Evolutionary conservation across 2,797 vertebrate genomes (phyloP), one percentile per base, ranked within the genome.

Genomic region (Darevskia nairensis): DNA sequence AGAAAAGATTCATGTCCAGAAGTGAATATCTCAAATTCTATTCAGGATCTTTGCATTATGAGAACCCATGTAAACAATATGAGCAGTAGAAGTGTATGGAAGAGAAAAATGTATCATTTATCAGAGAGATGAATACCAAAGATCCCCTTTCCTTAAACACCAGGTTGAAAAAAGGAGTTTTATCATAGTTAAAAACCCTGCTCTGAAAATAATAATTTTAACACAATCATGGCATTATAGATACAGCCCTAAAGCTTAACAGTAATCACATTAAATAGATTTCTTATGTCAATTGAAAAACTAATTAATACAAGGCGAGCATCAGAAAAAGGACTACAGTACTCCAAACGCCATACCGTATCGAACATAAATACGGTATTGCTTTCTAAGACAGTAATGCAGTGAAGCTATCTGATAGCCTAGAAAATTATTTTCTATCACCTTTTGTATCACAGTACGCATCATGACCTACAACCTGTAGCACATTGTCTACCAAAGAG

Each of bases 261-360:
- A 88, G 21, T 29, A 89, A 92, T 84, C 50, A 6, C 89, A 91
- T 82, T 61, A 59, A 69, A 19, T 88, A 1, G 29, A 5, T 82
- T 90, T n/a, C 8, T 74, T 80, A 29, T 59, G 50, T n/a, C 4
- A 27, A 41, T 1, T 87, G 35, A n/a, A 23, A 41, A 80, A 59
- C 68, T 72, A 35, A 89, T 92, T 50, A 25, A 76, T 15, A 13
- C 25, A 66, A 74, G 1, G 44, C 44, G 32, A 3, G 79, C 75
- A 10, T 13, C 84, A 83, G 55, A 15, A 76, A 76, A 23, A 19
- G 29, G 19, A 76, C 17, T 8, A 75, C n/a, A n/a, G n/a, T n/a
- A n/a, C 29, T 61, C 25, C 41, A 46, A 68, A 82, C 44, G 29
- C 68, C 64, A 68, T 72, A 82, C 41, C 17, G 3, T 41, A 41